Evolutionary conservation across 2,113 vertebrate species (phyloP).

Genomic region (Electrona antarctica): DNA sequence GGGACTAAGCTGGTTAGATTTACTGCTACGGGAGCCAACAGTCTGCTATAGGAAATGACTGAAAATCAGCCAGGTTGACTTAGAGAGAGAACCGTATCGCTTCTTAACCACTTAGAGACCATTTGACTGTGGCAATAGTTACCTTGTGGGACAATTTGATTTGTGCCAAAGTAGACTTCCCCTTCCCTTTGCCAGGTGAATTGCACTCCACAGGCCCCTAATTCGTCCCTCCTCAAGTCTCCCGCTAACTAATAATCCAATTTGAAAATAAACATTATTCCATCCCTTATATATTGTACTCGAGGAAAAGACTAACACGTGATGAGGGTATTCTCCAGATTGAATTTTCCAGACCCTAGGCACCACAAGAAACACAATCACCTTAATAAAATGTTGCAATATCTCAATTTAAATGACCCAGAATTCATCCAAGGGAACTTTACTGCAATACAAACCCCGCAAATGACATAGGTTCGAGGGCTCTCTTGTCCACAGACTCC

Average conservation of each 20-base stretch:
- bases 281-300: background rate
- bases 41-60: constrained; percentile 6
- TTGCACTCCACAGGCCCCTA: no score
- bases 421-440: background rate
- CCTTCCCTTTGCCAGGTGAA: no score
- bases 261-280: background rate
- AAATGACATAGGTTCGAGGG: constrained; percentile 3
- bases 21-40: constrained; percentile 21
- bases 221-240: no score
- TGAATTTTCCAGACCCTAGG: background rate
- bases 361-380: background rate
- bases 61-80: constrained; percentile 1
- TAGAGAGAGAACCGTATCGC: background rate
- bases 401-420: background rate
- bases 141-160: background rate
- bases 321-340: no score
- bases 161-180: no score
- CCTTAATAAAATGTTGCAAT: background rate
- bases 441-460: background rate
- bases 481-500: no score
- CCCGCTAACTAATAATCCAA: no score
- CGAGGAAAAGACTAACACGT: background rate
- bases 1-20: constrained; percentile 19
- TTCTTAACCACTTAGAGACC: background rate
- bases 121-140: background rate